Conservation (phyloP, 2,113 vertebrate genomes). For the Delphinapterus leucas region DNA sequence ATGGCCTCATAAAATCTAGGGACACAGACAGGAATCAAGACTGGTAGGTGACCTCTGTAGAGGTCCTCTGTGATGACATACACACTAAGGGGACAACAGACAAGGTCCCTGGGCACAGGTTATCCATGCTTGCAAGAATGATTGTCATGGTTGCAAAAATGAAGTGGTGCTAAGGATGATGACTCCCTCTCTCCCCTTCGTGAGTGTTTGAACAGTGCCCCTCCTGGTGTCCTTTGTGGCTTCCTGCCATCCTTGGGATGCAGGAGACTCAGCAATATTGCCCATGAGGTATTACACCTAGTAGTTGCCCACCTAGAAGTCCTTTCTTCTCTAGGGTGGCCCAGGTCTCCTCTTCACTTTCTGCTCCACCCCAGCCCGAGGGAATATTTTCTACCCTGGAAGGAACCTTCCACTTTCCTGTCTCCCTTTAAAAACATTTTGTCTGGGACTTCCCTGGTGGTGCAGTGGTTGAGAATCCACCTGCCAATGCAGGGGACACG, state of each 20-base stretch:
- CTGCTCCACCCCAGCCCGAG: rapidly evolving
- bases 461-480: no score
- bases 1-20: not conserved
- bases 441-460: no score
- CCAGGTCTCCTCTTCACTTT: not conserved
- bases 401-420: not conserved
- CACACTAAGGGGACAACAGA: not conserved
- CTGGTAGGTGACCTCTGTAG: not conserved
- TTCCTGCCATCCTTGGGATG: not conserved
- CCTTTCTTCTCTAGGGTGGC: not conserved
- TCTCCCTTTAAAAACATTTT: not conserved
- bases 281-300: not conserved
- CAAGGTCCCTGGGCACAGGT: not conserved
- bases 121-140: not conserved
- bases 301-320: not conserved
- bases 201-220: not conserved
- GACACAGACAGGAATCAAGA: not conserved
- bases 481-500: no score
- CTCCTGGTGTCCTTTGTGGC: not conserved
- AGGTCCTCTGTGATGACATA: not conserved
- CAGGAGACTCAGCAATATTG: no score
- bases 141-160: not conserved
- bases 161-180: not conserved
- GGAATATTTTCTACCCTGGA: not conserved
- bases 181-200: not conserved